Evolutionary conservation across 2,113 vertebrate species (phyloP), one percentile per base, ranked within the genome.

Genomic region (Chlorodrepanis virens): DNA sequence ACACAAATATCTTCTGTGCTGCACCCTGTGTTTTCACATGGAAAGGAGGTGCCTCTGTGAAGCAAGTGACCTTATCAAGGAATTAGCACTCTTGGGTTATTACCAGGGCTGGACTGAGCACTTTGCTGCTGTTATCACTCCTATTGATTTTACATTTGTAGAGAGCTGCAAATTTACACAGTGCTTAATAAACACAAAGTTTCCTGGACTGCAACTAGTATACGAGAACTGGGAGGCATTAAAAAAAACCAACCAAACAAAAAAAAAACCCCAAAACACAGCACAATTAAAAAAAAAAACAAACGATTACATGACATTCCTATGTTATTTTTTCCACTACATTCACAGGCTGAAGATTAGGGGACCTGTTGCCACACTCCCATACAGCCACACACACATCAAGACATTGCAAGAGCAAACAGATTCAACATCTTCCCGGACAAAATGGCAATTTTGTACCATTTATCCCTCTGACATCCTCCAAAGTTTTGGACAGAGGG

Each of bases 121-220:
- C 91, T 96, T 90, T 84, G 96, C 83, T 94, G 69, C 52, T 91
- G 80, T 91, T 96, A 97, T 84, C 95, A 92, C 23, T 79, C n/a
- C 37, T 94, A 97, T 95, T 93, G 93, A 97, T 95, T 96, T 95
- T 79, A 89, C 94, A 95, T 96, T 96, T 94, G 93, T 37, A 96
- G 86, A 92, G 53, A 84, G 81, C 78, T 87, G 83, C 49, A 95
- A 91, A 96, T 96, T 92, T 96, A 93, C 94, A 96, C 87, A 95
- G 87, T 29, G 61, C 77, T 96, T 93, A 89, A 95, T 89, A 94
- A 97, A 95, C 83, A 91, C 57, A 31, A 72, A 82, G 77, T 91
- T 96, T 96, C 95, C 95, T 94, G 94, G 69, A 91, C 79, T 69
- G 33, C 68, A 82, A 45, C 53, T 82, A 84, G 33, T 45, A 72